Conservation (phyloP, 2,888 invertebrate species). For the Drosophila meridionalis region DNA sequence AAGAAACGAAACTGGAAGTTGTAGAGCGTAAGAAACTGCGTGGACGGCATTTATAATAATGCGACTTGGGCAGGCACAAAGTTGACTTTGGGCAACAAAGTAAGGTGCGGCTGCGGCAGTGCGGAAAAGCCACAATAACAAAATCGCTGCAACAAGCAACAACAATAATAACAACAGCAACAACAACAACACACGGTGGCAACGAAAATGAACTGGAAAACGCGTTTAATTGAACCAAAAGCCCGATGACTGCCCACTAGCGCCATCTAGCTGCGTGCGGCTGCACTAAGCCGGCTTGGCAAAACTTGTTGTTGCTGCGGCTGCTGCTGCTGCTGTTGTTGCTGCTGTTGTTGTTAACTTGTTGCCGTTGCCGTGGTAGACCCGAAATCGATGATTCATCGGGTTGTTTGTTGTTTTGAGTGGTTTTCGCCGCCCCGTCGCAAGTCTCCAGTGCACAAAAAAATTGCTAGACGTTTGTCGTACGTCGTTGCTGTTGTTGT, state of each 20-base stretch:
- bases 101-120: constrained; percentile 77
- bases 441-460: constrained; percentile 39
- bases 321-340: constrained; percentile 25
- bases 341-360: constrained; percentile 33
- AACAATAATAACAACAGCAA: constrained; percentile 5
- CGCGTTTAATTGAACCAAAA: constrained; percentile 76
- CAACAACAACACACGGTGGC: constrained; percentile 22
- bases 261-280: constrained; percentile 77
- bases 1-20: constrained; percentile 64
- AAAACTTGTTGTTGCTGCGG: constrained; percentile 47
- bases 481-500: constrained; percentile 42
- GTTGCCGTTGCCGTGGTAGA: constrained; percentile 49
- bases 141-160: constrained; percentile 46
- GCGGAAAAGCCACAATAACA: constrained; percentile 60
- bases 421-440: constrained; percentile 52
- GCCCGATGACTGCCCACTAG: constrained; percentile 69
- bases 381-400: constrained; percentile 79
- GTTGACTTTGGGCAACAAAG: constrained; percentile 59
- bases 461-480: constrained; percentile 76
- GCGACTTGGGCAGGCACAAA: constrained; percentile 40
- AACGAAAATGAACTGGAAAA: constrained; percentile 64
- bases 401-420: constrained; percentile 74
- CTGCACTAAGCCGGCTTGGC: constrained; percentile 63
- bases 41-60: constrained; percentile 84
- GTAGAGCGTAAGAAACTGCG: constrained; percentile 80